Base-by-base conservation (phyloP, 30 jellyfish, hydroid and myxozoan genomes). In the Pelagia noctiluca region DNA sequence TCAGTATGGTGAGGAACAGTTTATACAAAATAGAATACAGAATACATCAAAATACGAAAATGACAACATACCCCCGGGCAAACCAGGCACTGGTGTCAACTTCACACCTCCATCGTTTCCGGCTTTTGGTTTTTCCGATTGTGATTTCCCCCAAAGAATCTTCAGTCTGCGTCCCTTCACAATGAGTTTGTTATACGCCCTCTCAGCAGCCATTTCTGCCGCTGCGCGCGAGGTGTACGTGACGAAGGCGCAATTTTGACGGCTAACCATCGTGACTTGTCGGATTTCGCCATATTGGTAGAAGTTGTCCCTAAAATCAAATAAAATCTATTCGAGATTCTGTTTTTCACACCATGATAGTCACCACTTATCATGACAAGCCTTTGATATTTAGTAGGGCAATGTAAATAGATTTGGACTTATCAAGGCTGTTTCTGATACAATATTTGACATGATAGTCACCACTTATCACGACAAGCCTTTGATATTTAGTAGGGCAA, bases 131-230 rank as follows among this genome's bases (percentile, higher is more conserved):
- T 90, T 76, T 35, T 94, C 96, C 21, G 95, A 96, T 63, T 88
- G 97, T 0, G 99, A 84, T 73, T 80, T 89, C 1, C 97, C 99
- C 99, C 99, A 94, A 13, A 84, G 86, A 35, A 88, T 90, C 53
- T 88, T 88, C 75, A 94, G 73, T 35, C 97, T 86, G 5, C 90
- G 71, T 1, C 97, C 97, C 35, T 89, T 94, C 34, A 94, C 49
- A 28, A 90, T 88, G 50, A 89, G 96, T 66, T 94, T 88, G 73
- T 94, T 94, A 92, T 68, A 89, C 18, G 96, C 76, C 26, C 92
- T 73, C 57, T 94, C 99, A 35, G 98, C 98, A 64, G 99, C 99
- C 23, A 81, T 60, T 68, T 94, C 99, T 2, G 99, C 99, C 12
- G 96, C 95, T 54, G 65, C 85, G 31, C 99, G 90, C 2, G 97